A percentile compares a stretch with the other conserved stretches of the same genome.
Evolutionary conservation across 2,888 invertebrate species (phyloP).

Genomic region (Lottia scabra): DNA sequence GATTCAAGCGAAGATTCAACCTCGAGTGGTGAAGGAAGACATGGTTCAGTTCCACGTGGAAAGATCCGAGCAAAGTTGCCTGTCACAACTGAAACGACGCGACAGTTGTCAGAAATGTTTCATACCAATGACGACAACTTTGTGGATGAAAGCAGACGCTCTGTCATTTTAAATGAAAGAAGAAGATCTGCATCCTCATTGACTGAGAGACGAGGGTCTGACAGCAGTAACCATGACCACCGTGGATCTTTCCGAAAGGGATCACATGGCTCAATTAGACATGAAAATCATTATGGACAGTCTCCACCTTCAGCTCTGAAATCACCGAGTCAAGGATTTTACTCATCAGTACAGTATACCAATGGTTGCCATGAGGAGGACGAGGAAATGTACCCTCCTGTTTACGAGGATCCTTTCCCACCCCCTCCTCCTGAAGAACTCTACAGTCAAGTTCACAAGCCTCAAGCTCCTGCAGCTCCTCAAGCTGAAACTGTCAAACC

Average conservation of each 20-base stretch:
- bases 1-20: constrained; percentile 62
- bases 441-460: constrained; percentile 21
- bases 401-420: constrained; percentile 18
- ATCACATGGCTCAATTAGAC: not conserved
- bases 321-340: not conserved
- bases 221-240: constrained; percentile 12
- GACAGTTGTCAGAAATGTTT: constrained; percentile 61
- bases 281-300: not conserved
- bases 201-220: constrained; percentile 30
- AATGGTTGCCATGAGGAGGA: constrained; percentile 7
- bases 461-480: constrained; percentile 27
- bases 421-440: constrained; percentile 19
- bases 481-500: constrained; percentile 18
- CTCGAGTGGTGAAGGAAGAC: constrained; percentile 57
- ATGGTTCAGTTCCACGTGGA: constrained; percentile 39
- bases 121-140: constrained; percentile 46
- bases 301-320: not conserved
- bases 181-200: constrained; percentile 24
- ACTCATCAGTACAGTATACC: not conserved
- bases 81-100: constrained; percentile 60
- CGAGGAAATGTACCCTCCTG: not conserved
- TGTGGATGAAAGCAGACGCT: constrained; percentile 42
- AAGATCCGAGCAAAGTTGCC: constrained; percentile 58
- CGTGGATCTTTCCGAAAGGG: not conserved
- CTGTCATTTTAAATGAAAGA: constrained; percentile 16